Conservation (phyloP, 2,888 invertebrate genomes). For the Opisthograptis luteolata region DNA sequence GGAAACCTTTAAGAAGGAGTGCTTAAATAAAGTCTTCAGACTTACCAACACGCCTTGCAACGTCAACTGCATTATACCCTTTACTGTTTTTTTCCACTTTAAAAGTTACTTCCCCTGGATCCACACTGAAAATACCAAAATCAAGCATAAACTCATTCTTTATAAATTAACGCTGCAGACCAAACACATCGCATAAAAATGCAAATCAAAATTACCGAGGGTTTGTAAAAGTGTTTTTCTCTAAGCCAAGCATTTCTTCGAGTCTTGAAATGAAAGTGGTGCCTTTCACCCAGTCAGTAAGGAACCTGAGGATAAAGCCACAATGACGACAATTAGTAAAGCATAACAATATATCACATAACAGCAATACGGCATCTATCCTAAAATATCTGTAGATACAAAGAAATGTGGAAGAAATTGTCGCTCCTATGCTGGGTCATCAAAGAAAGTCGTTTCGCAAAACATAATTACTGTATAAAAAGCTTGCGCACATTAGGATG, state of each 20-base stretch:
- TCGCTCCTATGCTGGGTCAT: too few species aligned
- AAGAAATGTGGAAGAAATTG: too few species aligned
- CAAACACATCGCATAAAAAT: slow-evolving; percentile 1
- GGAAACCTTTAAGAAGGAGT: not conserved
- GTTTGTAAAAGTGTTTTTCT: slow-evolving; percentile 85
- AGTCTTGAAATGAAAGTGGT: slow-evolving; percentile 88
- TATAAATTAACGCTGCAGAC: not conserved
- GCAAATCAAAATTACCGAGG: slow-evolving; percentile 79
- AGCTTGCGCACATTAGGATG: too few species aligned
- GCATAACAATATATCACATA: slow-evolving; percentile 14
- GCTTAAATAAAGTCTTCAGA: not conserved
- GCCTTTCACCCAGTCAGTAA: slow-evolving; percentile 88
- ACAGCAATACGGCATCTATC: slow-evolving; percentile 12
- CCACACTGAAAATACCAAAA: slow-evolving; percentile 84
- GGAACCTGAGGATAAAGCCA: slow-evolving; percentile 54
- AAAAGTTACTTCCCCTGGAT: slow-evolving; percentile 90
- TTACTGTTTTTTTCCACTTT: slow-evolving; percentile 87
- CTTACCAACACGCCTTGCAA: slow-evolving; percentile 87
- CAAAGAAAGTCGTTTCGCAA: too few species aligned
- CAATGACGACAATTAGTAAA: slow-evolving; percentile 37
- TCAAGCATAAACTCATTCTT: not conserved
- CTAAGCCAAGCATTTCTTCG: slow-evolving; percentile 88
- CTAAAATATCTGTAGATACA: too few species aligned
- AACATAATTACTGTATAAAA: too few species aligned
- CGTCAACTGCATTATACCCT: slow-evolving; percentile 87